Conservation (phyloP, 2,888 invertebrate genomes). For the Machimus rusticus region DNA sequence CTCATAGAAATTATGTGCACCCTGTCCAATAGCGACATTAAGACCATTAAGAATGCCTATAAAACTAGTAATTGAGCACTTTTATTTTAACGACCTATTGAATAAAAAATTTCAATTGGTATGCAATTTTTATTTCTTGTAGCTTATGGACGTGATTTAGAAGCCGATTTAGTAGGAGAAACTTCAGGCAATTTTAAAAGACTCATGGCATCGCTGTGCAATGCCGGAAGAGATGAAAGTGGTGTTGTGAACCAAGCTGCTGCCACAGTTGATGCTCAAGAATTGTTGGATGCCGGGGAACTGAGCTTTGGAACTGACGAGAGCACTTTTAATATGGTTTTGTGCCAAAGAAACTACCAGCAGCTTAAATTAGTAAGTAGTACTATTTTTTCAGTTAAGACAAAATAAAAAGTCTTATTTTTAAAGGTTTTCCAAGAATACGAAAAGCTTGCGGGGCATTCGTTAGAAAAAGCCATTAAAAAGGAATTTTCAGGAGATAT, state of each 20-base stretch:
- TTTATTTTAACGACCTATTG: background rate
- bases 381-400: background rate
- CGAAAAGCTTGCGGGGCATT: constrained; percentile 76
- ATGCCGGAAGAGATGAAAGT: constrained; percentile 76
- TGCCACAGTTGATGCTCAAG: constrained; percentile 84
- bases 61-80: constrained; percentile 71
- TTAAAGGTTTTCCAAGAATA: constrained; percentile 60
- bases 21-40: constrained; percentile 83
- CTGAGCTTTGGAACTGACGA: constrained; percentile 80
- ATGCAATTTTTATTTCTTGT: constrained; percentile 46
- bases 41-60: constrained; percentile 79
- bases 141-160: constrained; percentile 83
- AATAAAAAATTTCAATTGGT: background rate
- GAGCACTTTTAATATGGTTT: constrained; percentile 82
- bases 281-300: constrained; percentile 78
- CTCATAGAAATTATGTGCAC: constrained; percentile 90
- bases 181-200: constrained; percentile 92
- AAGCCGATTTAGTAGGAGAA: constrained; percentile 84
- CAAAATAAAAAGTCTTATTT: background rate
- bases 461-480: constrained; percentile 80
- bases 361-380: constrained; percentile 64
- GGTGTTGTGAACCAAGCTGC: constrained; percentile 73
- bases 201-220: constrained; percentile 83
- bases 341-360: constrained; percentile 78
- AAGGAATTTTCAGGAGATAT: constrained; percentile 85